Conservation (phyloP, 2,113 vertebrate species). For the Ptilonorhynchus violaceus region DNA sequence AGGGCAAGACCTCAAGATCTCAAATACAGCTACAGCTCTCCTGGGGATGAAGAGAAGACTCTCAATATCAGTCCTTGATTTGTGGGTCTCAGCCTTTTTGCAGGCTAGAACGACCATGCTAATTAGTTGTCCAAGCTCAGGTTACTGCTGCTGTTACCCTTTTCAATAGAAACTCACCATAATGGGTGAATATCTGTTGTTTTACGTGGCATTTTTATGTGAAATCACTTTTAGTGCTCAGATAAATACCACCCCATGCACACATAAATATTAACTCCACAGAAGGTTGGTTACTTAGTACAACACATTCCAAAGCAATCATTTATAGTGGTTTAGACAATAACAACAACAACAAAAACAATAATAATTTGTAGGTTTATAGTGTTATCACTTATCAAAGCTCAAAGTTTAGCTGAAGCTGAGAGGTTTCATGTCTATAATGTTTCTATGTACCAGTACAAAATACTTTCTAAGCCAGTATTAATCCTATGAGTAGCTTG, state of each 20-base stretch:
- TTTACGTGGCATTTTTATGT: not conserved
- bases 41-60: not conserved
- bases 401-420: not conserved
- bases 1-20: slow-evolving; percentile 20
- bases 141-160: not conserved
- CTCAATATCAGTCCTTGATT: slow-evolving; percentile 15
- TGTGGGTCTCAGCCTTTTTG: slow-evolving; percentile 7
- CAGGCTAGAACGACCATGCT: not conserved
- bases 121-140: not conserved
- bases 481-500: not conserved
- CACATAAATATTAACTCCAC: not conserved
- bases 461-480: not conserved
- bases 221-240: not conserved
- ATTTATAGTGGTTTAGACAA: not conserved
- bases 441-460: not conserved
- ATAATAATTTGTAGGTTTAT: not conserved
- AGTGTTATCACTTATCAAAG: not conserved
- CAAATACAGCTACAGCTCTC: slow-evolving; percentile 1
- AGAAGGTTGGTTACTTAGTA: not conserved
- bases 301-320: not conserved
- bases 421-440: not conserved
- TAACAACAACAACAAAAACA: not conserved
- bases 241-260: not conserved
- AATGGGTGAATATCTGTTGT: not conserved
- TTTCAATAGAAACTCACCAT: not conserved